These are phyloP conservation scores for Eulimnadia texana DNA, from an alignment of 1,140 invertebrate species.

Conservation along the genomic window DNA sequence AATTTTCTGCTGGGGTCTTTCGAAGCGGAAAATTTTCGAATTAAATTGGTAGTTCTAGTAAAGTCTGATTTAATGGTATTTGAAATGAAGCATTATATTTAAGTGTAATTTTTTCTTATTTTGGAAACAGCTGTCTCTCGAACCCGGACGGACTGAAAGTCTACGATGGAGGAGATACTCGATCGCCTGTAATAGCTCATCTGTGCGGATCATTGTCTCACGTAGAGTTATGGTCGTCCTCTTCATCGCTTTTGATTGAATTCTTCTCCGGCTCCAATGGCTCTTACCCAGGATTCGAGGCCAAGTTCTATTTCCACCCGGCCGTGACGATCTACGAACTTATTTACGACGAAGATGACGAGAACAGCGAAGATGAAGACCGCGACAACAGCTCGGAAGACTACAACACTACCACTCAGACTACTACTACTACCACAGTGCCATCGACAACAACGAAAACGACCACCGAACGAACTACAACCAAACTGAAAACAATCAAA, in stretches of 20 bases:
- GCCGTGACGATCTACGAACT: conserved; percentile 1
- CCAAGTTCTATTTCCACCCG: conserved; percentile 15
- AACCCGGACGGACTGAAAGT: conserved; percentile 65
- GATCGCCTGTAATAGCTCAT: conserved; percentile 52
- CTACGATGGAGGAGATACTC: conserved; percentile 50
- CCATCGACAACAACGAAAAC: too few species aligned
- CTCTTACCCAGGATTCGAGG: conserved; percentile 17
- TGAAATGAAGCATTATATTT: too few species aligned
- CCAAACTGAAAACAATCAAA: neutral
- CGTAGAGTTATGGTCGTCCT: conserved; percentile 40
- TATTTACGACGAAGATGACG: conserved; percentile 7
- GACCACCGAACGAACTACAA: neutral
- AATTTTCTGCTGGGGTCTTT: too few species aligned
- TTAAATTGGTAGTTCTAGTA: too few species aligned
- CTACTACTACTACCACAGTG: neutral
- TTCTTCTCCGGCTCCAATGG: conserved; percentile 18
- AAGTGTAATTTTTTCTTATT: conserved; percentile 23
- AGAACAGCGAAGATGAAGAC: conserved; percentile 8
- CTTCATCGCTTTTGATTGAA: conserved; percentile 10
- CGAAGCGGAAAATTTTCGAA: too few species aligned
- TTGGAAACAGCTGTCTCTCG: conserved; percentile 51
- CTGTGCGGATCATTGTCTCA: conserved; percentile 61
- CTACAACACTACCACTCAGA: neutral
- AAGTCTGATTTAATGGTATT: too few species aligned
- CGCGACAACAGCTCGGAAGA: neutral